Evolutionary conservation across 2,888 invertebrate genomes (phyloP).

Genomic region (Margaritifera margaritifera): DNA sequence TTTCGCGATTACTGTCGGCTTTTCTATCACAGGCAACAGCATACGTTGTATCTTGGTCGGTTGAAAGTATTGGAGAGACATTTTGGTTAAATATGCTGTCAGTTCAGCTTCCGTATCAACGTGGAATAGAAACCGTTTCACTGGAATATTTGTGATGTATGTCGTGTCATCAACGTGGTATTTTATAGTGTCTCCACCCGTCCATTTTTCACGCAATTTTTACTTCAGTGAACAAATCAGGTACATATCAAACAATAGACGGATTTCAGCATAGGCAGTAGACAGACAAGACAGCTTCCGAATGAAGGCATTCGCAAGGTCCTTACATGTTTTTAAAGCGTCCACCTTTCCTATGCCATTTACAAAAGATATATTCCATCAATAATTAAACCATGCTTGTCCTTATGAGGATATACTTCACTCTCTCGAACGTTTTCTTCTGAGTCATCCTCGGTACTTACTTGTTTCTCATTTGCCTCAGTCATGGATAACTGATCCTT

Average conservation of each 20-base stretch:
- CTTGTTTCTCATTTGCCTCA: neutral
- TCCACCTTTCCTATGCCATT: too few species aligned
- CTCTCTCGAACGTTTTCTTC: neutral
- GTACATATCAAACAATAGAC: constrained; percentile 4
- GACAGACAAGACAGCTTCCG: neutral
- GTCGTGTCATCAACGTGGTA: constrained; percentile 3
- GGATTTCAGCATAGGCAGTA: neutral
- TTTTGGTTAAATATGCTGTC: too few species aligned
- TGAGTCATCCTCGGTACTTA: neutral
- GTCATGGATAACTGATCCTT: neutral
- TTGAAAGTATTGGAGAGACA: too few species aligned
- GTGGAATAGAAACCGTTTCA: constrained; percentile 5
- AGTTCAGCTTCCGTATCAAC: constrained; percentile 4
- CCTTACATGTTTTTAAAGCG: constrained; percentile 2
- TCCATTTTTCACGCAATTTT: constrained; percentile 2
- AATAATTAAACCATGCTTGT: neutral
- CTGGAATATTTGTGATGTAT: constrained; percentile 2
- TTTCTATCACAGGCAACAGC: too few species aligned
- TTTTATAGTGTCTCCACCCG: constrained; percentile 1
- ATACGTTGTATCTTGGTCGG: too few species aligned
- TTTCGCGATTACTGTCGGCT: too few species aligned
- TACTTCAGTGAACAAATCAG: constrained; percentile 1
- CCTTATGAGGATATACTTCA: neutral
- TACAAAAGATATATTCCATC: too few species aligned
- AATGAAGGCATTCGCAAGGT: constrained; percentile 1